phyloP scores from a whole-genome alignment of 2,113 vertebrate genomes.

The Psittacula cyanocephala region DNA sequence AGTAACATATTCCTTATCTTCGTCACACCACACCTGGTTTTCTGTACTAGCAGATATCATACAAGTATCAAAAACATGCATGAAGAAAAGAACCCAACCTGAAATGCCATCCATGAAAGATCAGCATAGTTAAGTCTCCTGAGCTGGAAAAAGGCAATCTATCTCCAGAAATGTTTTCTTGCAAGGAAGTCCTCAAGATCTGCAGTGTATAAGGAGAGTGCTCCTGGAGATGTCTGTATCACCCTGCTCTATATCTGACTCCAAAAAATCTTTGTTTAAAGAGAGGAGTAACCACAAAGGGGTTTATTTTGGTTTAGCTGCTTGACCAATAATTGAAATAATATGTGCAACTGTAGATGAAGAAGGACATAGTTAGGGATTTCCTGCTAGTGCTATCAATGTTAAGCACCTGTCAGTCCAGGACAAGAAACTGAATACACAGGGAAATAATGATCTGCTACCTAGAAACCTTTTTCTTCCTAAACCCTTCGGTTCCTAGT shows the following conservation, averaged over 20 bases:
- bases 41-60: neutral
- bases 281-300: neutral
- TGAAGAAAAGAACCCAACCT: neutral
- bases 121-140: neutral
- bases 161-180: neutral
- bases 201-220: neutral
- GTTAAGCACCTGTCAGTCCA: neutral
- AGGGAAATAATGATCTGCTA: neutral
- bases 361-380: neutral
- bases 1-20: neutral
- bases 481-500: neutral
- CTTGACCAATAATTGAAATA: neutral
- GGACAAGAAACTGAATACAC: neutral
- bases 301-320: neutral
- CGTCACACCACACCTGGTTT: neutral
- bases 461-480: neutral
- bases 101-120: neutral
- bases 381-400: neutral
- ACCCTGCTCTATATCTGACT: neutral
- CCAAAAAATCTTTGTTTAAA: neutral
- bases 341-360: neutral
- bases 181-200: neutral
- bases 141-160: neutral
- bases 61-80: neutral
- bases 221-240: neutral